Conservation (phyloP, 2,888 invertebrate species). For the Junonia oenone region DNA sequence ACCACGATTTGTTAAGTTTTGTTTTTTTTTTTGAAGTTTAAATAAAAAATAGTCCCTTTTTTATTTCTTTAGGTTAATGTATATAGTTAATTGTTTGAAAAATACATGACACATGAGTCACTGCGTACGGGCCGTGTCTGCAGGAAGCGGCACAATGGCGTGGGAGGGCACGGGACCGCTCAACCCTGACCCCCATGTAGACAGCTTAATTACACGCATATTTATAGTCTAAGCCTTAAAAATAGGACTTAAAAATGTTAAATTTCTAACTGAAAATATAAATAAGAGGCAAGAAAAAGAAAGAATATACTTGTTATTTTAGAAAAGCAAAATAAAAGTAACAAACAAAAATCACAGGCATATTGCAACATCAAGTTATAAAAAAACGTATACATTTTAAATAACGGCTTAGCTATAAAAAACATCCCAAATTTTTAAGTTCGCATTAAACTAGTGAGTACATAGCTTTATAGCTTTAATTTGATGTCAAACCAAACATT, state of each 20-base stretch:
- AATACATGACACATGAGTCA: constrained; percentile 13
- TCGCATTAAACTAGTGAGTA: too few species aligned
- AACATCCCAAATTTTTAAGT: too few species aligned
- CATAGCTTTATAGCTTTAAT: neutral
- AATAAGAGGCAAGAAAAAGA: too few species aligned
- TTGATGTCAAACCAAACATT: neutral
- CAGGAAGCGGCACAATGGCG: constrained; percentile 35
- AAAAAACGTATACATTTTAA: too few species aligned
- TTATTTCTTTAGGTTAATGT: neutral
- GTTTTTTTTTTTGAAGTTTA: neutral
- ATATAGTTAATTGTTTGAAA: neutral
- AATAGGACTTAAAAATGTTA: constrained; percentile 7
- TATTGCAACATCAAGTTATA: too few species aligned
- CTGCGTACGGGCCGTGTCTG: constrained; percentile 6
- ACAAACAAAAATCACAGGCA: too few species aligned
- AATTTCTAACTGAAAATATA: too few species aligned
- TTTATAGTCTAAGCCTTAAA: constrained; percentile 19
- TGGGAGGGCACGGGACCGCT: constrained; percentile 25
- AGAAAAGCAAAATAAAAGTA: too few species aligned
- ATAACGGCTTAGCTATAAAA: too few species aligned
- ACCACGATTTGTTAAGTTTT: too few species aligned
- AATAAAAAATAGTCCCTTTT: neutral
- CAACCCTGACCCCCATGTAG: constrained; percentile 31
- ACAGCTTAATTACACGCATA: constrained; percentile 24
- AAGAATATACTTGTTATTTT: too few species aligned